Evolutionary conservation across 2,113 vertebrate species (phyloP).

Genomic region (Panthera leo): DNA sequence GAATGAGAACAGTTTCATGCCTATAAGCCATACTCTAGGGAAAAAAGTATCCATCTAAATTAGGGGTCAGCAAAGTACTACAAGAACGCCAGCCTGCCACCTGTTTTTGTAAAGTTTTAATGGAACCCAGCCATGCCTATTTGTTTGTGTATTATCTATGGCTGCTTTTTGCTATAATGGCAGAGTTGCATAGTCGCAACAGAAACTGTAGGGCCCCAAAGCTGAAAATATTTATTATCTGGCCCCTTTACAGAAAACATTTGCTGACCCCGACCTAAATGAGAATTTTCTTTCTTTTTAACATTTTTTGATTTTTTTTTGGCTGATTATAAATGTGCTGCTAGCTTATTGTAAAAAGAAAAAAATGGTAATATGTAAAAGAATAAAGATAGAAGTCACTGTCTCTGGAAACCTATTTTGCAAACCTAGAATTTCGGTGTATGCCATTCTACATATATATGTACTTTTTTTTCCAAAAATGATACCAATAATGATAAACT

Average conservation of each 20-base stretch:
- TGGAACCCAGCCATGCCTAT: not conserved
- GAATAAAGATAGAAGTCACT: not conserved
- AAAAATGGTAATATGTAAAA: not conserved
- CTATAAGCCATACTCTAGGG: not conserved
- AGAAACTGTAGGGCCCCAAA: not conserved
- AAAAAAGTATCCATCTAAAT: not conserved
- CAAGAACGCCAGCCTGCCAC: not conserved
- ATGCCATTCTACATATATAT: not conserved
- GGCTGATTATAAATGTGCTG: not conserved
- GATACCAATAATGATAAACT: not conserved
- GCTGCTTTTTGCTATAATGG: not conserved
- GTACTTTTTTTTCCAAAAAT: not conserved
- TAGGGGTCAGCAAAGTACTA: not conserved
- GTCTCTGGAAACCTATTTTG: not conserved
- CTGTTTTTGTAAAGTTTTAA: not conserved
- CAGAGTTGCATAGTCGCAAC: not conserved
- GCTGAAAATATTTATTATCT: not conserved
- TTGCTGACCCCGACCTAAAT: not conserved
- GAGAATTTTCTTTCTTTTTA: not conserved
- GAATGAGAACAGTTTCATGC: not conserved
- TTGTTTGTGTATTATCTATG: not conserved
- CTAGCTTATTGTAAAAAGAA: not conserved
- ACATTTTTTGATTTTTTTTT: not conserved
- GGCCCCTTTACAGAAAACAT: not conserved
- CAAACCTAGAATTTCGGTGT: not conserved